These are phyloP conservation scores for Baccha elongata DNA, from an alignment of 2,888 invertebrate genomes.

Conservation along the genomic window DNA sequence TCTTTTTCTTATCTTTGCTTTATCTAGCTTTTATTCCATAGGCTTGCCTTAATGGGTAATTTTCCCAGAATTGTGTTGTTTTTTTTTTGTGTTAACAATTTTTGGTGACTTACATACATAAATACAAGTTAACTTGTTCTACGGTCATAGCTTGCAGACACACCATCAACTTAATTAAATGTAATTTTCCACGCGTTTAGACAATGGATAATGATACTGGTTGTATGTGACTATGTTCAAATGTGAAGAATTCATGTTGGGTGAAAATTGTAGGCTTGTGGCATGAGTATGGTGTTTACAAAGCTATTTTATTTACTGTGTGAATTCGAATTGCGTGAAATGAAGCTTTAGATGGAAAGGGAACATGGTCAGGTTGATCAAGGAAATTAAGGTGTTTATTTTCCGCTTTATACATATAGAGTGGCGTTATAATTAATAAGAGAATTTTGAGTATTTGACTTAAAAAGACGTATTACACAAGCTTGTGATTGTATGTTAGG, in stretches of 20 bases:
- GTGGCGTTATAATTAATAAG: too few relatives aligned
- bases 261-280: slow-evolving; percentile 38
- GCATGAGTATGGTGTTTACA: not conserved
- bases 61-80: slow-evolving; percentile 45
- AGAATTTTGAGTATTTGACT: too few relatives aligned
- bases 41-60: slow-evolving; percentile 21
- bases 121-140: not conserved
- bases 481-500: too few relatives aligned
- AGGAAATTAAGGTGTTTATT: not conserved
- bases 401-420: too few relatives aligned
- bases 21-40: too few relatives aligned
- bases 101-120: too few relatives aligned
- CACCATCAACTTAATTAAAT: slow-evolving; percentile 22
- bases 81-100: not conserved
- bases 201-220: slow-evolving; percentile 44
- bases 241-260: slow-evolving; percentile 23
- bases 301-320: not conserved
- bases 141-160: slow-evolving; percentile 2
- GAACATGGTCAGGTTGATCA: slow-evolving; percentile 2
- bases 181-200: slow-evolving; percentile 54
- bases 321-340: not conserved
- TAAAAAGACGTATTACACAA: too few relatives aligned
- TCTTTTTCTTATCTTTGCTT: too few relatives aligned
- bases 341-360: not conserved
- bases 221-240: slow-evolving; percentile 21